Evolutionary conservation across 1,140 invertebrate species (phyloP).

Genomic region (Diabrotica virgifera): DNA sequence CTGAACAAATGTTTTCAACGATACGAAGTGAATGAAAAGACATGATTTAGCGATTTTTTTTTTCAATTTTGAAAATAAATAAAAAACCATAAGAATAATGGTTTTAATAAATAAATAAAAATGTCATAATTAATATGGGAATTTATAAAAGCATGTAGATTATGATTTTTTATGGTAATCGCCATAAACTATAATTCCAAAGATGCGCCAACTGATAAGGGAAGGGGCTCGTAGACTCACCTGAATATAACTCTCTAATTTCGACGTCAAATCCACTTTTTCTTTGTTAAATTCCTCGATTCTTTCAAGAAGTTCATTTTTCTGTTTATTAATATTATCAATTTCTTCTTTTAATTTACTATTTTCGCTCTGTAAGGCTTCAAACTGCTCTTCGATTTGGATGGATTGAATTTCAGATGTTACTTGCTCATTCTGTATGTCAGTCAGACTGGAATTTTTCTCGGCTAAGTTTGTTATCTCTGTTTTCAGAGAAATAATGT

Average conservation of each 20-base stretch:
- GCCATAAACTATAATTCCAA: too few species aligned
- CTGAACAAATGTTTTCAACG: too few species aligned
- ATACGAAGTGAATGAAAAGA: too few species aligned
- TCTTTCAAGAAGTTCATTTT: constrained; percentile 54
- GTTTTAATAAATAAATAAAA: too few species aligned
- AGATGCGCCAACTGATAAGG: too few species aligned
- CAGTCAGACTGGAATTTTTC: constrained; percentile 48
- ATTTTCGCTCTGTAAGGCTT: constrained; percentile 52
- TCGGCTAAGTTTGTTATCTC: constrained; percentile 37
- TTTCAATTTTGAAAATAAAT: too few species aligned
- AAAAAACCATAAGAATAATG: too few species aligned
- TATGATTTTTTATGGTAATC: too few species aligned
- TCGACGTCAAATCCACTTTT: constrained; percentile 55
- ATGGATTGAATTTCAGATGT: constrained; percentile 70
- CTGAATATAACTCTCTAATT: constrained; percentile 60
- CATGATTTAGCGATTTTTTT: too few species aligned
- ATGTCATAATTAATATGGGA: too few species aligned
- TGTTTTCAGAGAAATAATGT: constrained; percentile 31
- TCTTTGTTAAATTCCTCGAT: constrained; percentile 57
- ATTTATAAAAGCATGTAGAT: too few species aligned
- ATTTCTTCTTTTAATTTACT: constrained; percentile 36
- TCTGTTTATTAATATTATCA: constrained; percentile 52
- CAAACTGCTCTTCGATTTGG: constrained; percentile 67
- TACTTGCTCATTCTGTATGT: constrained; percentile 60
- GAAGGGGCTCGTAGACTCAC: too few species aligned